These are phyloP conservation scores for Lucilia cuprina DNA, from an alignment of 1,140 invertebrate species.

Conservation along the genomic window DNA sequence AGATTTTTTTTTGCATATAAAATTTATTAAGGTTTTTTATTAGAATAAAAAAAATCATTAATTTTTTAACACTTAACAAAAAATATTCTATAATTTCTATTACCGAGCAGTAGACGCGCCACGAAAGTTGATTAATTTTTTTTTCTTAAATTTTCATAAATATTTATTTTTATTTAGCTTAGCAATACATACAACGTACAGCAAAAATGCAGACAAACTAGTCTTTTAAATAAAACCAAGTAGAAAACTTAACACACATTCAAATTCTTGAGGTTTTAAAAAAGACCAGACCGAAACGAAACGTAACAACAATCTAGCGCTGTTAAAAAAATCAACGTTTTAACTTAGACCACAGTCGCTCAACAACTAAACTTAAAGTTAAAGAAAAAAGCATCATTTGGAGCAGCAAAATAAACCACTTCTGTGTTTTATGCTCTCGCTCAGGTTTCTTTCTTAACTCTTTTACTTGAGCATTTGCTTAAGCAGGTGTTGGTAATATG, in stretches of 20 bases:
- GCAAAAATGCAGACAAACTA: constrained; percentile 34
- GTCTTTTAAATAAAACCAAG: neutral
- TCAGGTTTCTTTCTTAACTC: neutral
- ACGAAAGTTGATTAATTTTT: constrained; percentile 22
- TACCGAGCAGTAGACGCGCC: constrained; percentile 30
- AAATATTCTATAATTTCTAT: constrained; percentile 8
- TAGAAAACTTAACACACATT: neutral
- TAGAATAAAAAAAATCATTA: neutral
- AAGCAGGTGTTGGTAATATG: neutral
- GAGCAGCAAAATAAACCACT: neutral
- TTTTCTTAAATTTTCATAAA: neutral
- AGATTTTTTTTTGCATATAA: neutral
- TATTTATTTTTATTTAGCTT: no score
- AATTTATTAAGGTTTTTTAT: neutral
- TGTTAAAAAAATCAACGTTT: neutral
- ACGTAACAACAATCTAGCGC: neutral
- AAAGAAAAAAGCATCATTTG: constrained; percentile 23
- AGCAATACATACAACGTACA: neutral
- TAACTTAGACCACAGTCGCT: constrained; percentile 1
- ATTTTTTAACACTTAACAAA: neutral
- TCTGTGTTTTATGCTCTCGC: neutral
- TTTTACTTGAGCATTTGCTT: neutral
- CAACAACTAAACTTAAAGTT: constrained; percentile 21
- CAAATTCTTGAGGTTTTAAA: neutral
- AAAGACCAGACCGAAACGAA: neutral